Base-by-base conservation (phyloP, 2,888 invertebrate species). In the Metopia argyrocephala region DNA sequence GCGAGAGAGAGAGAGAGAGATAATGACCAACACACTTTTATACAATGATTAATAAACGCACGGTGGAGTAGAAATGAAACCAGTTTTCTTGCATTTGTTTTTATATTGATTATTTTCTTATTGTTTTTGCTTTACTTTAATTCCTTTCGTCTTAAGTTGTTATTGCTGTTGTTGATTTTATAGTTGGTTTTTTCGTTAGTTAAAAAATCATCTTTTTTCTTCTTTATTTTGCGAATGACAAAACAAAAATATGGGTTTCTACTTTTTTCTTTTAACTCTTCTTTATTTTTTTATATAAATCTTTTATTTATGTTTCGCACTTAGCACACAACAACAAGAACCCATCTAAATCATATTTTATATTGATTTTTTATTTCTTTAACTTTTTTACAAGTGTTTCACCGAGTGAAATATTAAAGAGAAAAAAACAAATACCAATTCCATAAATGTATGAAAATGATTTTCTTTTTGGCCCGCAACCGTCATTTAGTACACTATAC, bases 71-170 rank as follows among this genome's bases (percentile, higher is more conserved):
- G 25, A 6, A 57, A 38, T 52, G 61, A 69, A 79, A 79, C 76
- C 66, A 80, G 76, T 80, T 80, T 76, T 76, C 76, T 76, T 80
- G 76, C 76, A 80, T 80, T 80, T 76, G 73, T 76, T 76, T 76
- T 80, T 80, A 59, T 79, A 79, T 76, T 64, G 66, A 69, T 76
- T 76, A 76, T 75, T 74, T 50, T 18, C 28, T 50, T 28, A 27
- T 64, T 64, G 46, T 59, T 52, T 54, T 52, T 65, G 20, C 5
- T 23, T 31, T 27, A 48, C 52, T 65, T 27, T 52, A 28, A 25
- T 65, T 20, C 3, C 23, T 50, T 50, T 48, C 45, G 6, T 18
- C 31, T 56, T 28, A 25, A n/a, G 0, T 62, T 46, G 21, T 62
- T 21, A 28, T 6, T 65, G 20, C 20, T 54, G 52, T 38, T 52